Evolutionary conservation across 2,797 vertebrate genomes (phyloP).

Genomic region (Buphagus erythrorhynchus): DNA sequence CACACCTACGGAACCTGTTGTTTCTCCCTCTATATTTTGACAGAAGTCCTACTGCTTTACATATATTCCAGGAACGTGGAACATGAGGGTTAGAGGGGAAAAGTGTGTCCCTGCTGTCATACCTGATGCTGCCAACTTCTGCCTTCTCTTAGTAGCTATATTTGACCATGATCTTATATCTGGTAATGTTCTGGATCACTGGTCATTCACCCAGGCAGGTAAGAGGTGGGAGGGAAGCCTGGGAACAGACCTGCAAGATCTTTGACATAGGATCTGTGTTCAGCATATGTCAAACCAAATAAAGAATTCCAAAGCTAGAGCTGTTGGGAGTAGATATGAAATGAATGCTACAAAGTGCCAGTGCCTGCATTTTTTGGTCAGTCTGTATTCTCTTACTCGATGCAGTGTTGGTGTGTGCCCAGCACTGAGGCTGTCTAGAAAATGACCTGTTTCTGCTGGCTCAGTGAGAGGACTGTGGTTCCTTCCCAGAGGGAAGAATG

Average conservation of each 20-base stretch:
- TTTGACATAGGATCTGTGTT: not conserved
- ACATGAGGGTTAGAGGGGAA: not conserved
- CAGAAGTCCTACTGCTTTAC: not conserved
- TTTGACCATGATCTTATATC: not conserved
- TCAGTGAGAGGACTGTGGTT: not conserved
- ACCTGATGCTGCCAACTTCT: not conserved
- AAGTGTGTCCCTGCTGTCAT: not conserved
- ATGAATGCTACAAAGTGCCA: not conserved
- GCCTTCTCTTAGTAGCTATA: not conserved
- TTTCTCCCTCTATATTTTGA: not conserved
- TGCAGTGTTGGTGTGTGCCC: not conserved
- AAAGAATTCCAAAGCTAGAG: slow-evolving; percentile 48
- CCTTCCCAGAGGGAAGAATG: not conserved
- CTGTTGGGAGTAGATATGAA: not conserved
- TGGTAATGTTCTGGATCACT: not conserved
- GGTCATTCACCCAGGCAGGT: not conserved
- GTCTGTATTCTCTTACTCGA: not conserved
- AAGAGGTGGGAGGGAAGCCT: not conserved
- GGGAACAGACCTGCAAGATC: not conserved
- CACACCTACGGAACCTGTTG: not conserved
- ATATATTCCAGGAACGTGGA: not conserved
- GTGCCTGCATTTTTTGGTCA: not conserved
- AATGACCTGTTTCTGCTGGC: not conserved
- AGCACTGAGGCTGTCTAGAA: not conserved
- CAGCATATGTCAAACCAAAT: slow-evolving; percentile 32